Conservation (phyloP, 1,140 invertebrate genomes). For the Drosophila albomicans region DNA sequence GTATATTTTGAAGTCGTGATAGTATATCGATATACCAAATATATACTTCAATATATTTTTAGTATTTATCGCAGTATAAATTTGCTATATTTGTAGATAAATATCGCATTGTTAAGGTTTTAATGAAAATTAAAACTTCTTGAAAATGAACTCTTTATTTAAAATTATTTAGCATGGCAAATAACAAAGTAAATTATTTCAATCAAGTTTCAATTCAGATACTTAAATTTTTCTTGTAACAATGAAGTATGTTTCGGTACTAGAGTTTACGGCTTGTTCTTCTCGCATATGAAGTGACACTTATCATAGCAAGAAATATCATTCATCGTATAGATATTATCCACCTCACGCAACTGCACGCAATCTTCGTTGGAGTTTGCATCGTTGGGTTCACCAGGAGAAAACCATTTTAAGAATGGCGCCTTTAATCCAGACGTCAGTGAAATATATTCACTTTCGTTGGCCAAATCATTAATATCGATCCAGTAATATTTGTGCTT, state of each 20-base stretch:
- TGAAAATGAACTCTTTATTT: background rate
- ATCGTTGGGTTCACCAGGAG: background rate
- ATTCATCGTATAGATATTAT: slow-evolving; percentile 1
- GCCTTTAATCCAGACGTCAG: background rate
- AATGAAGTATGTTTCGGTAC: too few relatives aligned
- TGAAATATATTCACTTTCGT: background rate
- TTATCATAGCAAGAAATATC: background rate
- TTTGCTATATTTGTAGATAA: too few relatives aligned
- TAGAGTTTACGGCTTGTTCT: background rate
- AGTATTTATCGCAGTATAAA: too few relatives aligned
- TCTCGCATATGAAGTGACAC: slow-evolving; percentile 11
- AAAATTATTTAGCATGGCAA: background rate
- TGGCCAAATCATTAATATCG: slow-evolving; percentile 14
- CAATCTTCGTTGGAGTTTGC: background rate
- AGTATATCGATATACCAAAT: too few relatives aligned
- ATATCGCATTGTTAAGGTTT: too few relatives aligned
- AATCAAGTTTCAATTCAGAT: too few relatives aligned
- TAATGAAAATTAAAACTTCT: too few relatives aligned
- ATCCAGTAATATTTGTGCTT: background rate
- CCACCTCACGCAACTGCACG: background rate
- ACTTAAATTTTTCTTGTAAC: too few relatives aligned
- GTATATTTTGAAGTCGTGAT: too few relatives aligned
- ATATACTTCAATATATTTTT: too few relatives aligned
- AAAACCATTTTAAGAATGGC: slow-evolving; percentile 3
- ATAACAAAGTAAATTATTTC: too few relatives aligned